Conservation (phyloP, 92 coral and sea anemone species). For the Parazoanthus atlanticus region DNA sequence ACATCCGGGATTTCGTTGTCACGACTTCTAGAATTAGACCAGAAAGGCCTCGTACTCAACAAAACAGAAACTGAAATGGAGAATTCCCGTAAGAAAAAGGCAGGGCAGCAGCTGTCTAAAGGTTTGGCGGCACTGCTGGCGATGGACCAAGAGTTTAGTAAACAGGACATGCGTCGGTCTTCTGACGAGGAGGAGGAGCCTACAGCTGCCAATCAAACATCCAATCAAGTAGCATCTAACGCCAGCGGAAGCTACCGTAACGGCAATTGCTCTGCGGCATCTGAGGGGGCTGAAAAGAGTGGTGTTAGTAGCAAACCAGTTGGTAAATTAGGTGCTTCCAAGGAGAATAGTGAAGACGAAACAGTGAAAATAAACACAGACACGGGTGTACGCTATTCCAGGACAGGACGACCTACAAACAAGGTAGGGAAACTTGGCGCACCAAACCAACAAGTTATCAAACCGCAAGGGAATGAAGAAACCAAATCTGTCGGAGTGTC, state of each 20-base stretch:
- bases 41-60: conserved; percentile 23
- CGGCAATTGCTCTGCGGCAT: neutral
- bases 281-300: neutral
- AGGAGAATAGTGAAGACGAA: neutral
- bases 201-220: neutral
- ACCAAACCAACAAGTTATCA: conserved; percentile 3
- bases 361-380: neutral
- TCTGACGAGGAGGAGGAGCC: conserved; percentile 22
- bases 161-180: conserved; percentile 34
- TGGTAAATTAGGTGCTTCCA: neutral
- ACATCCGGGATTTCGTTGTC: conserved; percentile 44
- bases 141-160: conserved; percentile 49
- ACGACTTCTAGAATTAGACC: conserved; percentile 50
- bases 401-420: conserved; percentile 42
- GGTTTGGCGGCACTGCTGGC: conserved; percentile 69
- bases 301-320: neutral
- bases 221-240: neutral
- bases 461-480: neutral
- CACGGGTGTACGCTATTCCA: neutral
- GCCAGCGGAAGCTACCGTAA: neutral
- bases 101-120: conserved; percentile 40
- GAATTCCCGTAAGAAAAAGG: conserved; percentile 19
- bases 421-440: conserved; percentile 24
- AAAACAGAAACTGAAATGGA: conserved; percentile 13
- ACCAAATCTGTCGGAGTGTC: neutral